Evolutionary conservation across 2,797 vertebrate genomes (phyloP).

Genomic region (Falco rusticolus): DNA sequence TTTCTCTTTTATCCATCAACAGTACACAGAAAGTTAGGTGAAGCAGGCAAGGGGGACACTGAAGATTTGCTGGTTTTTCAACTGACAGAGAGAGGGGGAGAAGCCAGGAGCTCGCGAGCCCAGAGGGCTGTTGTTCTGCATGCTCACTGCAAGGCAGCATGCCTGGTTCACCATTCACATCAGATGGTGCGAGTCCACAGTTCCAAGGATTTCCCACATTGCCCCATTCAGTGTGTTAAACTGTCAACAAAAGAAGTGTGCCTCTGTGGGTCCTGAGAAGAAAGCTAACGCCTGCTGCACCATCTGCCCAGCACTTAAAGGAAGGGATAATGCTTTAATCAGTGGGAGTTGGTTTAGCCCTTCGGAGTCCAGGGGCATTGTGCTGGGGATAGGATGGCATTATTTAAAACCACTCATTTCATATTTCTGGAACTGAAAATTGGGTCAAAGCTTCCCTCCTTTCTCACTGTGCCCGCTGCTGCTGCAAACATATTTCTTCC

Average conservation of each 20-base stretch:
- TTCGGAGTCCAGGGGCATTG: background rate
- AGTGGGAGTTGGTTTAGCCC: background rate
- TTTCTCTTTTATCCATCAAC: background rate
- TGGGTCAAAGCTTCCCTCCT: slow-evolving; percentile 66
- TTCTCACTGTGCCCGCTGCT: background rate
- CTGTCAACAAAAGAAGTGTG: slow-evolving; percentile 61
- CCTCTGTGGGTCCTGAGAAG: slow-evolving; percentile 9
- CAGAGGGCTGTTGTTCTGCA: background rate
- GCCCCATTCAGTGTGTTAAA: slow-evolving; percentile 54
- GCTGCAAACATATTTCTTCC: background rate
- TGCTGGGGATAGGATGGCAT: background rate
- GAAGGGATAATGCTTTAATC: slow-evolving; percentile 57
- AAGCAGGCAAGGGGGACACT: background rate
- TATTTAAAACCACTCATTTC: slow-evolving; percentile 57
- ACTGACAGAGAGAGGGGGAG: background rate
- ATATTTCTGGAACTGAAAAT: slow-evolving; percentile 60
- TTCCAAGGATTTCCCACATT: slow-evolving; percentile 33
- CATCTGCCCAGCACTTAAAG: slow-evolving; percentile 73
- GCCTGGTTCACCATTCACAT: slow-evolving; percentile 40
- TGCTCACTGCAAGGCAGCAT: background rate
- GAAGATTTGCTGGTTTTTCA: background rate
- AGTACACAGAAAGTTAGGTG: background rate
- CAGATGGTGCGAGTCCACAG: slow-evolving; percentile 1
- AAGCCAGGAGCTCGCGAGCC: background rate
- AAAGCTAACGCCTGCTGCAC: slow-evolving; percentile 54